A percentile compares a stretch with the other conserved stretches of the same genome.
Conservation (phyloP, 53 echinoderm and acorn worm species). For the Crossaster papposus region DNA sequence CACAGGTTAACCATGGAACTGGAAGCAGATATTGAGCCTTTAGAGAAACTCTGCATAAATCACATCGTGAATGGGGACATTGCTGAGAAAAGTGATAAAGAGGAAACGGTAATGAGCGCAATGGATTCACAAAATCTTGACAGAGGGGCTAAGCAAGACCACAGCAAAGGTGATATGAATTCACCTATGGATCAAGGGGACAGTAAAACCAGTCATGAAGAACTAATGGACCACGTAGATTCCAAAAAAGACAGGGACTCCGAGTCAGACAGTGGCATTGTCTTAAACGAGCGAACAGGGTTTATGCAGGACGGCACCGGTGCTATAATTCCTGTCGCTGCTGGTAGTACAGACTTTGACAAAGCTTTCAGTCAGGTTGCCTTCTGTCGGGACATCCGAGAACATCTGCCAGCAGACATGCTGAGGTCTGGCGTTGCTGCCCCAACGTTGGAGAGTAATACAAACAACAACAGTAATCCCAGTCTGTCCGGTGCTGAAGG, state of each 20-base stretch:
- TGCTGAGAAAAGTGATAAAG: not conserved
- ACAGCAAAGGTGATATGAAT: not conserved
- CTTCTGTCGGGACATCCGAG: slow-evolving; percentile 61
- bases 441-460: not conserved
- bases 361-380: slow-evolving; percentile 29
- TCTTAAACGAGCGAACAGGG: slow-evolving; percentile 40
- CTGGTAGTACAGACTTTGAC: not conserved
- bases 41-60: slow-evolving; percentile 31
- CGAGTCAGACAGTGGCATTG: slow-evolving; percentile 35
- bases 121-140: slow-evolving; percentile 6
- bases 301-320: slow-evolving; percentile 43
- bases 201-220: slow-evolving; percentile 2
- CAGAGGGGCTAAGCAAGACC: not conserved
- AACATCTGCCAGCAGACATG: slow-evolving; percentile 34
- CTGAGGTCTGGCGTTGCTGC: not conserved
- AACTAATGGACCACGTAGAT: slow-evolving; percentile 48
- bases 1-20: slow-evolving; percentile 9
- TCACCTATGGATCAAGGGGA: not conserved
- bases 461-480: slow-evolving; percentile 32
- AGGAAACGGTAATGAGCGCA: not conserved
- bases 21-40: not conserved
- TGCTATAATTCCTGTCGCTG: slow-evolving; percentile 23
- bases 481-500: not conserved
- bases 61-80: slow-evolving; percentile 52
- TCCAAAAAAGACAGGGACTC: slow-evolving; percentile 36